Base-by-base conservation (phyloP, 1,140 invertebrate genomes). In the Euura saliciscinereae region DNA sequence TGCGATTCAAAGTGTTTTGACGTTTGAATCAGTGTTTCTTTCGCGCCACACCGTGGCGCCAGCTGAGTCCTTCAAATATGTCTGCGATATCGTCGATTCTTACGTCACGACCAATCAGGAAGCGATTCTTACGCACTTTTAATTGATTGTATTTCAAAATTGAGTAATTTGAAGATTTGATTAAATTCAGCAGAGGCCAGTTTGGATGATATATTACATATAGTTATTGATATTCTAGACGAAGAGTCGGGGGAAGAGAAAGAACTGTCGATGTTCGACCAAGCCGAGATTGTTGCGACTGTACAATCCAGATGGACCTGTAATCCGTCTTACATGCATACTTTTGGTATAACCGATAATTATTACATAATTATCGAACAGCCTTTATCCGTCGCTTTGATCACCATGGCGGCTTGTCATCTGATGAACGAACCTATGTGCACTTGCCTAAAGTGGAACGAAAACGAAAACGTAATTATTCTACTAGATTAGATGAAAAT, bases 261-360 rank as follows among this genome's bases (percentile, higher is more conserved):
- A 65, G 74, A 83, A 70, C 65, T 81, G n/a, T 89, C 90, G 43
- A 94, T 94, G 91, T 94, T 94, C 79, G 90, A 92, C 70, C 86
- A 90, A 71, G 93, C 93, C 0, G 86, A 89, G 70, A 89, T 94
- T 64, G 90, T 95, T n/a, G 92, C 90, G 5, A 89, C 86, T 2
- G 78, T 96, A 71, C 93, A 92, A 2, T 91, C 93, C 6, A 88
- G 94, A 71, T 96, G 94, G 93, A 84, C 89, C 3, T 79, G 95
- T 4, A 90, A 95, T 85, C 94, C 95, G 0, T 91, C 92, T 0
- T 97, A 97, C 73, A 96, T 96, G 93, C 96, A 97, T 80, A 94
- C 94, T 7, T 97, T 97, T 86, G 94, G 94, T 11, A 90, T 97
- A 44, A 95, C 95, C 0, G 91, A 95, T 44, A 93, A 95, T 80